Evolutionary conservation across 2,888 invertebrate species (phyloP).

Genomic region (Amiota minor): DNA sequence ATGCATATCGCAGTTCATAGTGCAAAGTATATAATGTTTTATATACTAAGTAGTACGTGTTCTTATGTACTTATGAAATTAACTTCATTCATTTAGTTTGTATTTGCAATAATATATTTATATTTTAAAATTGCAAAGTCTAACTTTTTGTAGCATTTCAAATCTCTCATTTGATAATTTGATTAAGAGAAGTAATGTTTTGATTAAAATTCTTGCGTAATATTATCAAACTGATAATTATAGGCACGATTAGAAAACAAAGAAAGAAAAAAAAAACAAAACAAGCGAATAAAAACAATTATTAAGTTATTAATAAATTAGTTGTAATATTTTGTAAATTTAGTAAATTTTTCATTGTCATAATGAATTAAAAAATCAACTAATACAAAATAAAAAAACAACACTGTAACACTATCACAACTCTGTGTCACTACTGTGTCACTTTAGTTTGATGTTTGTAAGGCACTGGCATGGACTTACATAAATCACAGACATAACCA

Average conservation of each 20-base stretch:
- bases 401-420: no score
- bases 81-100: background rate
- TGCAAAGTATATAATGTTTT: background rate
- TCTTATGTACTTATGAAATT: background rate
- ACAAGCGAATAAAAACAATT: no score
- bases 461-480: no score
- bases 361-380: no score
- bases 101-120: background rate
- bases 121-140: slow-evolving; percentile 18
- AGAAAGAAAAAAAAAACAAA: background rate
- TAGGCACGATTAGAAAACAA: background rate
- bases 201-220: background rate
- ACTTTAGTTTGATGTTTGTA: no score
- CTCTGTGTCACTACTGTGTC: no score
- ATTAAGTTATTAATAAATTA: no score
- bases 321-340: no score
- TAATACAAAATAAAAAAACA: no score
- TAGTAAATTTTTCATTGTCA: no score
- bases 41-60: no score
- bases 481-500: no score
- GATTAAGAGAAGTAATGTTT: background rate
- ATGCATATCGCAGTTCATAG: slow-evolving; percentile 20
- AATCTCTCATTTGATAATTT: slow-evolving; percentile 2
- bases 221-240: slow-evolving; percentile 1
- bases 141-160: background rate